A percentile compares a stretch with the other conserved stretches of the same genome.
Evolutionary conservation across 2,888 invertebrate species (phyloP).

Genomic region (Barypeithes pellucidus): DNA sequence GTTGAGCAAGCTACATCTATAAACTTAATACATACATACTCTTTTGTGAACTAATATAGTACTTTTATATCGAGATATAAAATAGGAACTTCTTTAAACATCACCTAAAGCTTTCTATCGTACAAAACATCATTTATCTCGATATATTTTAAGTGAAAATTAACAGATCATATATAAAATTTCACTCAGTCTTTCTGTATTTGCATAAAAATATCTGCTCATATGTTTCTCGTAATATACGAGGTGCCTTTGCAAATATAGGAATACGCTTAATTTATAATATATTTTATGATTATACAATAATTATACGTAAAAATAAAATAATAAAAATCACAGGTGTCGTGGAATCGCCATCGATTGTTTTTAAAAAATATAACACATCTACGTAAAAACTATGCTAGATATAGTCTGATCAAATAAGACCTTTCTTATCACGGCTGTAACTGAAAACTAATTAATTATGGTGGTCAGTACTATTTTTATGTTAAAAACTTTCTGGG

Average conservation of each 20-base stretch:
- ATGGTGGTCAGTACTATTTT: not conserved
- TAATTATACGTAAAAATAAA: slow-evolving; percentile 68
- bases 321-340: slow-evolving; percentile 73
- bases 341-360: slow-evolving; percentile 71
- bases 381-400: slow-evolving; percentile 67
- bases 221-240: slow-evolving; percentile 70
- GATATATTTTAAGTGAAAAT: slow-evolving; percentile 71
- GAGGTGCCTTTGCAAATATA: slow-evolving; percentile 69
- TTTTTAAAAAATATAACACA: slow-evolving; percentile 70
- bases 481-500: too few relatives aligned
- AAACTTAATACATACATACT: slow-evolving; percentile 70
- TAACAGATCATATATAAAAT: slow-evolving; percentile 72
- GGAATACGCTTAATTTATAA: slow-evolving; percentile 65
- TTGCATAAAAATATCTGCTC: slow-evolving; percentile 73
- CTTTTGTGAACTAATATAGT: slow-evolving; percentile 68
- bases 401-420: slow-evolving; percentile 54
- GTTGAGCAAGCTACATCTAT: slow-evolving; percentile 72
- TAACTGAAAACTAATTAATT: not conserved
- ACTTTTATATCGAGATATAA: slow-evolving; percentile 71
- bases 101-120: slow-evolving; percentile 72
- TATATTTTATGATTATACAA: slow-evolving; percentile 67
- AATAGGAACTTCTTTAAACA: slow-evolving; percentile 73
- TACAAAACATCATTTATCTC: slow-evolving; percentile 71
- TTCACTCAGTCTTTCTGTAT: slow-evolving; percentile 74
- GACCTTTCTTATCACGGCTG: slow-evolving; percentile 16